Percentiles rank a stretch among this genome's conserved stretches.
phyloP scores from a whole-genome alignment of 2,888 invertebrate species.

The Antitype chi region DNA sequence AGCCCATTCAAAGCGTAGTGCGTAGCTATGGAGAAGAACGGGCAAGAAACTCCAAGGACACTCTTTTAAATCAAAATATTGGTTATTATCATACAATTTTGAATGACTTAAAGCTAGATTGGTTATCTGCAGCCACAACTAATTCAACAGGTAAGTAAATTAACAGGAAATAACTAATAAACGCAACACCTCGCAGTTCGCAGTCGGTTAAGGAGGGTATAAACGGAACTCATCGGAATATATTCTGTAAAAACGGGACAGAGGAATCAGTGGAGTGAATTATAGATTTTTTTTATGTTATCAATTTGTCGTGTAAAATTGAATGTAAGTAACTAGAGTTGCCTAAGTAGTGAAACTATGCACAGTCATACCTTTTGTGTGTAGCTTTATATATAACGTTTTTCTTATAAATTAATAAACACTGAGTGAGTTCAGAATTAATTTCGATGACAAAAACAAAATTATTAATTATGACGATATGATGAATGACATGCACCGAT shows the following conservation, averaged over 20 bases:
- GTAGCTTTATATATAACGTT: no score
- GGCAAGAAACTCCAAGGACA: background rate
- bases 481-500: no score
- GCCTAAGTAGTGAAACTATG: no score
- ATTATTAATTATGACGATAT: background rate
- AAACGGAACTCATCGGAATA: constrained; percentile 86
- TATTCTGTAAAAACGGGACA: constrained; percentile 81
- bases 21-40: background rate
- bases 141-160: constrained; percentile 21
- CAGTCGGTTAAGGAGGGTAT: constrained; percentile 80
- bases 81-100: background rate
- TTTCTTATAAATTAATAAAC: background rate
- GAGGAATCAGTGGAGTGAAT: constrained; percentile 68
- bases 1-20: background rate
- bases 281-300: background rate
- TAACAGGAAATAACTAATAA: constrained; percentile 55
- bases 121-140: background rate
- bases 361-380: no score
- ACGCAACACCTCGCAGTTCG: constrained; percentile 64
- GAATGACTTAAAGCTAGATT: background rate
- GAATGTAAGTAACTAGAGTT: background rate
- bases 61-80: background rate
- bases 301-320: background rate
- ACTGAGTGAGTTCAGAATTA: background rate
- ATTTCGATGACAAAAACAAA: background rate